phyloP scores from a whole-genome alignment of 2,797 vertebrate species.

The Fringilla coelebs region DNA sequence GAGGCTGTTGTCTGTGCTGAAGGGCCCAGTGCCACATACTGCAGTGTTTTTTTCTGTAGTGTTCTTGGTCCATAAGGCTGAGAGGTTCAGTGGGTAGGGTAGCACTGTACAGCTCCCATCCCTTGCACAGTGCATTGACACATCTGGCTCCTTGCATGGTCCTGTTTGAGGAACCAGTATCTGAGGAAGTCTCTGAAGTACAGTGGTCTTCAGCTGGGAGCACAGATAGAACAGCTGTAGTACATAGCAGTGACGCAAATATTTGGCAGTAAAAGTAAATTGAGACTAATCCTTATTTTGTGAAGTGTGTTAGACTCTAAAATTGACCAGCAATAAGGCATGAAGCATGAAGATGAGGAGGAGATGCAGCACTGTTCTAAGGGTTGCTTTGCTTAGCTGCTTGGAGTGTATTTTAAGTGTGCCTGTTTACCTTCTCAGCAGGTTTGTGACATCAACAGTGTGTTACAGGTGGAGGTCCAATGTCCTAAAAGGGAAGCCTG shows the following conservation, averaged over 20 bases:
- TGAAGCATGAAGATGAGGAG: not conserved
- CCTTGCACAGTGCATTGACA: accelerated
- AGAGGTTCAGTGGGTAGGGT: not conserved
- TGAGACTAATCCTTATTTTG: not conserved
- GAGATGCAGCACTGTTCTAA: not conserved
- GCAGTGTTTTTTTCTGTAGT: not conserved
- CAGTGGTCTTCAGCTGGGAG: not conserved
- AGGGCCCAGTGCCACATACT: not conserved
- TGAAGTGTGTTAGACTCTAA: not conserved
- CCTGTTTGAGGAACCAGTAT: not conserved
- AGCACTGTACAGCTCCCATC: not conserved
- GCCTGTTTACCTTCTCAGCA: not conserved
- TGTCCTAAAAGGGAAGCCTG: not conserved
- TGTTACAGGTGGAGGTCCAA: not conserved
- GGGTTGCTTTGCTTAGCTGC: not conserved
- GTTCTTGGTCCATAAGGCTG: not conserved
- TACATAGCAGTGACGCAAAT: not conserved
- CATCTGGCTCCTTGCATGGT: not conserved
- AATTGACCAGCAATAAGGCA: not conserved
- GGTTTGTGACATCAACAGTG: not conserved
- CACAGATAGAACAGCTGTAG: not conserved
- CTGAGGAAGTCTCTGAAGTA: not conserved
- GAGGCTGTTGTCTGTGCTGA: not conserved
- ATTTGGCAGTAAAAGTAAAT: not conserved
- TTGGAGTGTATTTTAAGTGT: accelerated